Conservation (phyloP, 2,797 vertebrate genomes). For the Gambelia wislizenii region DNA sequence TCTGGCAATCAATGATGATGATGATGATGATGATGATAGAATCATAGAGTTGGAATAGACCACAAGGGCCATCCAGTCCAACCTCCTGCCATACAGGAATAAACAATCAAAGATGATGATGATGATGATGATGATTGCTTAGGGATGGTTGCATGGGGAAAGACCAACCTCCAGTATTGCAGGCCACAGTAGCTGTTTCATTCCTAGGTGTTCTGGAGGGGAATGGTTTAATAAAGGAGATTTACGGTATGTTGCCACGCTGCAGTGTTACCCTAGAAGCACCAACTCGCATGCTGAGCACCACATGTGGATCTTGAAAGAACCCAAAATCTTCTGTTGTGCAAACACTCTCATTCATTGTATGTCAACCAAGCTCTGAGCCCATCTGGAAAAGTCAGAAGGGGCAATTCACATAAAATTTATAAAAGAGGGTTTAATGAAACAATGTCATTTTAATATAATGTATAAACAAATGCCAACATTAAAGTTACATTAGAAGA, state of each 20-base stretch:
- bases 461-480: conserved; percentile 28
- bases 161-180: background rate
- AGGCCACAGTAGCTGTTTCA: background rate
- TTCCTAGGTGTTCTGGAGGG: background rate
- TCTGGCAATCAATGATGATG: too few species aligned
- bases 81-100: too few species aligned
- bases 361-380: background rate
- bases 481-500: conserved; percentile 34
- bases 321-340: background rate
- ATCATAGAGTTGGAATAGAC: too few species aligned
- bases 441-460: conserved; percentile 31
- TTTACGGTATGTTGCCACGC: background rate
- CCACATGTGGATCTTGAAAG: background rate
- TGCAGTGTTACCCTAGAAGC: background rate
- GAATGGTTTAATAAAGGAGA: background rate
- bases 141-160: background rate
- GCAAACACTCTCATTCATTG: background rate
- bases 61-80: too few species aligned
- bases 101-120: too few species aligned
- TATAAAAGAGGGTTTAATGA: conserved; percentile 27
- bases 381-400: conserved; percentile 21
- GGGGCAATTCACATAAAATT: conserved; percentile 17
- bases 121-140: too few species aligned
- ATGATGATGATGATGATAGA: too few species aligned
- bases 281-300: background rate